Percentiles rank a stretch among this genome's conserved stretches.
phyloP scores from a whole-genome alignment of 2,113 vertebrate genomes.

The Hypanus sabinus region DNA sequence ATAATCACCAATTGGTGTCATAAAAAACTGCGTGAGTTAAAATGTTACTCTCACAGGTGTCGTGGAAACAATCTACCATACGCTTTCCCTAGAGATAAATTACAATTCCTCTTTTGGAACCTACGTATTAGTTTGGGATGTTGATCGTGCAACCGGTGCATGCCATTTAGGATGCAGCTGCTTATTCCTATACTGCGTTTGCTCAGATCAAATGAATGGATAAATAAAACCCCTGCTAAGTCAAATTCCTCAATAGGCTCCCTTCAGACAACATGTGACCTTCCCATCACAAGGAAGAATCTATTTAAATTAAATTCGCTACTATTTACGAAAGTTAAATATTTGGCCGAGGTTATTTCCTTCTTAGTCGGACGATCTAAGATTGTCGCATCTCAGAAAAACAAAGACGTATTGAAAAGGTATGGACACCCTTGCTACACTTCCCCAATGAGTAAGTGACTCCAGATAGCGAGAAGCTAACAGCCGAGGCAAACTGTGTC shows the following conservation, averaged over 20 bases:
- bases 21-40: slow-evolving; percentile 42
- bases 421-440: background rate
- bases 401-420: background rate
- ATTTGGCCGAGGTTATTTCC: background rate
- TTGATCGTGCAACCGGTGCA: slow-evolving; percentile 19
- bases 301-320: slow-evolving; percentile 13
- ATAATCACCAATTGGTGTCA: slow-evolving; percentile 41
- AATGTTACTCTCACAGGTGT: slow-evolving; percentile 44
- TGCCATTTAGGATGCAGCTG: slow-evolving; percentile 14
- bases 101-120: background rate
- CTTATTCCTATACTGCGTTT: background rate
- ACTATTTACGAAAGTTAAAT: background rate
- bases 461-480: background rate
- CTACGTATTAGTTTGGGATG: background rate
- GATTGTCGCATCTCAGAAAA: background rate
- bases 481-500: background rate
- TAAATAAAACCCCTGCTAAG: background rate
- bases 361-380: background rate
- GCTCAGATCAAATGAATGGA: background rate
- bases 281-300: background rate
- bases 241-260: background rate
- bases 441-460: background rate
- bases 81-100: slow-evolving; percentile 26
- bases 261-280: background rate
- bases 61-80: slow-evolving; percentile 40